A percentile compares a stretch with the other conserved stretches of the same genome.
phyloP scores from a whole-genome alignment of 64 coral and sea anemone genomes.

The Pachyseris speciosa region DNA sequence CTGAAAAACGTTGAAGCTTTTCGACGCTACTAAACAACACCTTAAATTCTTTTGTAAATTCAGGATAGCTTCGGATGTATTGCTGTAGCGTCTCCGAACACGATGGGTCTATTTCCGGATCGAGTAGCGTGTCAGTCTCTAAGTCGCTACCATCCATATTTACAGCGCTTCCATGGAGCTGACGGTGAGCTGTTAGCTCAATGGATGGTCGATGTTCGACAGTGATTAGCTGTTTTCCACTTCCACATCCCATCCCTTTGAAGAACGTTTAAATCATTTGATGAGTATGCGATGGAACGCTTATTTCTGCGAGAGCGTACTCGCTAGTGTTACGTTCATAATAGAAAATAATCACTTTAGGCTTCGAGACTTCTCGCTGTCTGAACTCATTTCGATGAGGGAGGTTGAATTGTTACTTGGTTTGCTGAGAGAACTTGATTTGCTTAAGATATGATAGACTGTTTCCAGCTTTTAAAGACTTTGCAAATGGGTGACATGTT shows the following conservation, averaged over 20 bases:
- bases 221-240: background rate
- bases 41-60: background rate
- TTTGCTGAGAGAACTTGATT: background rate
- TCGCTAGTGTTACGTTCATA: no score
- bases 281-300: no score
- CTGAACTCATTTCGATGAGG: background rate
- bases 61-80: background rate
- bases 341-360: no score
- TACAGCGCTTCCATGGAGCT: background rate
- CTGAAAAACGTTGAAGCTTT: background rate
- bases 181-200: background rate
- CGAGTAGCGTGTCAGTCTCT: background rate
- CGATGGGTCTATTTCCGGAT: background rate
- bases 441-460: background rate
- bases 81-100: conserved; percentile 13
- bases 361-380: background rate
- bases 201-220: background rate
- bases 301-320: no score
- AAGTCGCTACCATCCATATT: background rate
- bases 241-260: background rate
- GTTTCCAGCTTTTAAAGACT: background rate
- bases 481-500: background rate
- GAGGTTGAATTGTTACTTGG: background rate
- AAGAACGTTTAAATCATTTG: no score
- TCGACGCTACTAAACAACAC: background rate